These are phyloP conservation scores for Artemisiospiza belli DNA, from an alignment of 2,113 vertebrate species.

Conservation along the genomic window DNA sequence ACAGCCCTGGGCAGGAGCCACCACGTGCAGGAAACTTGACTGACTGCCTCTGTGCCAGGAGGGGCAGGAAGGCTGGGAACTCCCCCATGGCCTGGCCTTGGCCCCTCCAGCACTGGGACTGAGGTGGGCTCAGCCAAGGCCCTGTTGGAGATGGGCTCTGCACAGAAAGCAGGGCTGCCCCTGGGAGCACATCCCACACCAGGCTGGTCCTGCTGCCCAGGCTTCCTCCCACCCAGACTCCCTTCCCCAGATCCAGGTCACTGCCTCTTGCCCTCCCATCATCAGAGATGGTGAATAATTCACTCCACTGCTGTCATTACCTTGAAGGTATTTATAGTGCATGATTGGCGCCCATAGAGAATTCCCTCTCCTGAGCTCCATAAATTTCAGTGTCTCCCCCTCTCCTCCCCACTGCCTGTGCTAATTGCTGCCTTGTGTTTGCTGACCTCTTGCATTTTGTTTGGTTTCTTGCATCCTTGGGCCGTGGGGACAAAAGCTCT, in stretches of 20 bases:
- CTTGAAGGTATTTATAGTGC: slow-evolving; percentile 74
- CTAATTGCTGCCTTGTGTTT: not conserved
- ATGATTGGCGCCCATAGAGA: not conserved
- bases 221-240: slow-evolving; percentile 15
- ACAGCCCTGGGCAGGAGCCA: not conserved
- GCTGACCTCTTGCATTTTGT: slow-evolving; percentile 8
- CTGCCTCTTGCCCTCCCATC: slow-evolving; percentile 67
- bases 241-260: slow-evolving; percentile 73
- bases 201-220: not conserved
- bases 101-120: not conserved
- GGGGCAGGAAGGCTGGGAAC: not conserved
- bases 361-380: slow-evolving; percentile 4
- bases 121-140: accelerated
- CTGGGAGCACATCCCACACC: not conserved
- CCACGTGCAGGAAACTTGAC: not conserved
- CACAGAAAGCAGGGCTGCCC: not conserved
- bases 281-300: slow-evolving; percentile 71
- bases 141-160: accelerated
- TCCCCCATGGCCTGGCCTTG: not conserved
- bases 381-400: not conserved
- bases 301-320: slow-evolving; percentile 74
- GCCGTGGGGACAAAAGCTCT: not conserved
- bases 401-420: not conserved
- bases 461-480: not conserved
- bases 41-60: not conserved